Conservation (phyloP, 2,888 invertebrate species). For the Julus scandinavius region DNA sequence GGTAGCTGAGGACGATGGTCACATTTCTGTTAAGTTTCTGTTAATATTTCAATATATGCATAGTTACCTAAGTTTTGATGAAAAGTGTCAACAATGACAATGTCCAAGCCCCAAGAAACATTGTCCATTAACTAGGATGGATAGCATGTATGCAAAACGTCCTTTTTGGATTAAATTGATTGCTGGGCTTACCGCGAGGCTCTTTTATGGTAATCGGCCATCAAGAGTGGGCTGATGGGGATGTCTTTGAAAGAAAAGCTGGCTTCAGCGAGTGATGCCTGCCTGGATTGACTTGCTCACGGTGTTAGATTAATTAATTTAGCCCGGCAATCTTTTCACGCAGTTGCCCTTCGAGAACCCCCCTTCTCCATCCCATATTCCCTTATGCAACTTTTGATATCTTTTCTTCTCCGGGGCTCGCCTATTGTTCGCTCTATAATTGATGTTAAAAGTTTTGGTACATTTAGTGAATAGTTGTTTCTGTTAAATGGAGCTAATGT, state of each 20-base stretch:
- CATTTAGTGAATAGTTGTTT: conserved; percentile 49
- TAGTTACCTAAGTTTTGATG: too few relatives aligned
- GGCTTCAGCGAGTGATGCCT: neutral
- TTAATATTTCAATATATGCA: too few relatives aligned
- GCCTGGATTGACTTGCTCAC: conserved; percentile 10
- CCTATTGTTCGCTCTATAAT: neutral
- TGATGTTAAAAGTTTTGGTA: conserved; percentile 41
- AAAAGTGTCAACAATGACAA: too few relatives aligned
- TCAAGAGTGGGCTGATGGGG: neutral
- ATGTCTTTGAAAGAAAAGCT: neutral
- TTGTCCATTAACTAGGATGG: neutral
- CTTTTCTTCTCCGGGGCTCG: conserved; percentile 16
- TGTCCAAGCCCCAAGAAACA: too few relatives aligned
- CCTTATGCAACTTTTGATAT: conserved; percentile 24
- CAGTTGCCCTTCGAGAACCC: conserved; percentile 15
- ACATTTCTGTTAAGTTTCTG: too few relatives aligned
- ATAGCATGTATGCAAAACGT: neutral
- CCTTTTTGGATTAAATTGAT: neutral
- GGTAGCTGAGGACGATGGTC: too few relatives aligned
- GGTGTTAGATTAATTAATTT: conserved; percentile 50
- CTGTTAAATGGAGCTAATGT: conserved; percentile 46
- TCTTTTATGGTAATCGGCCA: conserved; percentile 39
- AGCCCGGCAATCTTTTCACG: conserved; percentile 15
- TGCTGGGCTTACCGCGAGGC: conserved; percentile 4
- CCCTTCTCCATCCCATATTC: neutral